Percentiles rank a stretch among this genome's conserved stretches.
These are phyloP conservation scores for Xiphias gladius DNA, from an alignment of 2,113 vertebrate genomes.

Conservation along the genomic window DNA sequence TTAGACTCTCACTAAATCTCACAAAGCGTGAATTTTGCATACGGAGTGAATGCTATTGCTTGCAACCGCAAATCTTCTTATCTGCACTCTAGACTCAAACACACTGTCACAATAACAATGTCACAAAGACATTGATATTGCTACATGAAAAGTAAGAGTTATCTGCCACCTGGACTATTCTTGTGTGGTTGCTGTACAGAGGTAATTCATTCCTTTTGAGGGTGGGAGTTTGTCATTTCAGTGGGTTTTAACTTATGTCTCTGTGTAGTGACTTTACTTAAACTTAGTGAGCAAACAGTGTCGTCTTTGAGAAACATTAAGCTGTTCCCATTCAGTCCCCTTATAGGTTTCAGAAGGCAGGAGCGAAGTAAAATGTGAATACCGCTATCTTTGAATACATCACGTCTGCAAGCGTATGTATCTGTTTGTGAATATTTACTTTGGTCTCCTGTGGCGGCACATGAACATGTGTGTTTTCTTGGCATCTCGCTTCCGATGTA, in stretches of 20 bases:
- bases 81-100: background rate
- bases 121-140: background rate
- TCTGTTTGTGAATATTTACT: background rate
- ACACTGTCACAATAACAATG: no score
- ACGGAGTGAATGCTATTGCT: background rate
- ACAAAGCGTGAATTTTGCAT: background rate
- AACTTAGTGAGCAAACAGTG: slow-evolving; percentile 31
- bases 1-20: background rate
- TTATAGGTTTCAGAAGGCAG: slow-evolving; percentile 9
- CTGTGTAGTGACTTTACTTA: slow-evolving; percentile 1
- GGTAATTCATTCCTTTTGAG: background rate
- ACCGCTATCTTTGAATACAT: slow-evolving; percentile 2
- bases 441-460: no score
- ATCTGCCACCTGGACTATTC: background rate
- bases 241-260: slow-evolving; percentile 13
- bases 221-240: slow-evolving; percentile 9
- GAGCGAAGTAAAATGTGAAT: slow-evolving; percentile 17
- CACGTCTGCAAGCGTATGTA: background rate
- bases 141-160: background rate
- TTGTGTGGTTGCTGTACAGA: background rate
- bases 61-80: background rate
- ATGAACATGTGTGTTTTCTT: background rate
- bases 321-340: background rate
- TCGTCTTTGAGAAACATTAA: slow-evolving; percentile 37
- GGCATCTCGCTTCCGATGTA: background rate